These are phyloP conservation scores for Ennomos fuscantarius DNA, from an alignment of 2,888 invertebrate species.

Conservation along the genomic window DNA sequence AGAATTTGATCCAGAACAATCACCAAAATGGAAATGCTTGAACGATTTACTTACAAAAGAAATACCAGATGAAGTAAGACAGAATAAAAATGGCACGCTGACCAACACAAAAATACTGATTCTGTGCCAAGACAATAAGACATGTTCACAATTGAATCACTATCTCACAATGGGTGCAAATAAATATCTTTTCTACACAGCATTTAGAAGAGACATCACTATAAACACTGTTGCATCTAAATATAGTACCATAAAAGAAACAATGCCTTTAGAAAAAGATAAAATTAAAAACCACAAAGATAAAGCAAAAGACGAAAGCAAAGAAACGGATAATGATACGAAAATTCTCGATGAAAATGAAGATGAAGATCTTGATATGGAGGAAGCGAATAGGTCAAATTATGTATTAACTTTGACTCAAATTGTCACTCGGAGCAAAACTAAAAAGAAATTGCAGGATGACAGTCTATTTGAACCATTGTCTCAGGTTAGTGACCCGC, in stretches of 20 bases:
- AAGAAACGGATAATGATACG: conserved; percentile 20
- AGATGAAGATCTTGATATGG: conserved; percentile 57
- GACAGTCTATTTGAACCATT: conserved; percentile 86
- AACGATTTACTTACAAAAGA: conserved; percentile 92
- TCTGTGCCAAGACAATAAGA: conserved; percentile 92
- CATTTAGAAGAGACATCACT: conserved; percentile 84
- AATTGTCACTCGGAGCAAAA: conserved; percentile 49
- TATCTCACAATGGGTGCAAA: conserved; percentile 87
- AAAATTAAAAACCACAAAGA: conserved; percentile 38
- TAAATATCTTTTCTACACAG: conserved; percentile 86
- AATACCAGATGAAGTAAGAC: conserved; percentile 90
- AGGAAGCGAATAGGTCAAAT: conserved; percentile 85
- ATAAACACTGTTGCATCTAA: conserved; percentile 85
- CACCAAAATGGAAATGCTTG: conserved; percentile 96
- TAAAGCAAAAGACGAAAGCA: conserved; percentile 25
- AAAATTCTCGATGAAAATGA: conserved; percentile 40
- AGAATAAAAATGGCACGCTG: conserved; percentile 61
- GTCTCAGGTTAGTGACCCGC: too few relatives aligned
- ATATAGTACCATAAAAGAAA: conserved; percentile 66
- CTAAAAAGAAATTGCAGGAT: conserved; percentile 46
- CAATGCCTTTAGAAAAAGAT: conserved; percentile 43
- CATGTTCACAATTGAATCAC: conserved; percentile 92
- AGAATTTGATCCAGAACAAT: conserved; percentile 93
- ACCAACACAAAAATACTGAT: conserved; percentile 90
- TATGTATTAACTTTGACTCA: conserved; percentile 90